Percentiles rank a stretch among this genome's conserved stretches.
These are phyloP conservation scores for Muricea muricata DNA, from an alignment of 92 coral and sea anemone species.

Conservation along the genomic window DNA sequence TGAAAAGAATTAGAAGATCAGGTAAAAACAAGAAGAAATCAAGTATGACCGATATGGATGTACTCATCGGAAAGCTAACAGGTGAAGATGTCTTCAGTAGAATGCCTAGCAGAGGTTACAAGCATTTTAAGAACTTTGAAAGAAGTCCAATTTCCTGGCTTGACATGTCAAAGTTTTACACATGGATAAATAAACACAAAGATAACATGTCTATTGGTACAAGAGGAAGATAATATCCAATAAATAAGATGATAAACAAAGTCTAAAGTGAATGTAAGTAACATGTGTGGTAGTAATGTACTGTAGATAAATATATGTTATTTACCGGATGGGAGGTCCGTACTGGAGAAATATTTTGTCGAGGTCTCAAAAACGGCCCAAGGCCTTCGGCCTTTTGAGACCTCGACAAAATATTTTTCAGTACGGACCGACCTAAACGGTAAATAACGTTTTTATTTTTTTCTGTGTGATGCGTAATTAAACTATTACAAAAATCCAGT, in stretches of 20 bases:
- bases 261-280: background rate
- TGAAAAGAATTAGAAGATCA: conserved; percentile 39
- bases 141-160: conserved; percentile 28
- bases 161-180: conserved; percentile 41
- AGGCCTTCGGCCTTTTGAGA: too few relatives aligned
- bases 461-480: too few relatives aligned
- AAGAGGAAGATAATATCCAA: conserved; percentile 27
- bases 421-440: too few relatives aligned
- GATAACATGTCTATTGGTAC: conserved; percentile 29
- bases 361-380: too few relatives aligned
- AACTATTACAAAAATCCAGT: too few relatives aligned
- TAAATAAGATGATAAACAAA: background rate
- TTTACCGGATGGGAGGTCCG: too few relatives aligned
- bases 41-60: conserved; percentile 47
- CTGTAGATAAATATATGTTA: too few relatives aligned
- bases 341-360: too few relatives aligned
- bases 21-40: conserved; percentile 34
- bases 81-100: conserved; percentile 28
- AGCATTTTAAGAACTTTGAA: conserved; percentile 41
- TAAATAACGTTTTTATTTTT: too few relatives aligned
- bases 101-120: conserved; percentile 38
- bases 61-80: conserved; percentile 9
- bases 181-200: conserved; percentile 55
- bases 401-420: too few relatives aligned
- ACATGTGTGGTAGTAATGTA: too few relatives aligned